These are phyloP conservation scores for Muschampia plurimacula DNA, from an alignment of 2,888 invertebrate genomes.

Conservation along the genomic window DNA sequence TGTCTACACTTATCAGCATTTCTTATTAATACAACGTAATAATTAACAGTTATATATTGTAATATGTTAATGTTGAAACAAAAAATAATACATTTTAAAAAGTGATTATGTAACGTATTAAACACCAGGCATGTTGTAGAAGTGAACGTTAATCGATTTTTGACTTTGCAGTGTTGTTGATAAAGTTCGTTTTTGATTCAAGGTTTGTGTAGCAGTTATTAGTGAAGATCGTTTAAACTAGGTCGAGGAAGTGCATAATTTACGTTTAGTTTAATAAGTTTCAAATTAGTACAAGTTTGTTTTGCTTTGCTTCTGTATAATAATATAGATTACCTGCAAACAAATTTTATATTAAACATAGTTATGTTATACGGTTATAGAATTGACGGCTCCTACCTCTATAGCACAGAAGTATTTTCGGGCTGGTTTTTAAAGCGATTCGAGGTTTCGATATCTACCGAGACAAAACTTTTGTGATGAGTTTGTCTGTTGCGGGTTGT, in stretches of 20 bases:
- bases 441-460: too few species aligned
- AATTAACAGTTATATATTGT: background rate
- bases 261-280: background rate
- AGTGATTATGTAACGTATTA: background rate
- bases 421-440: too few species aligned
- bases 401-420: too few species aligned
- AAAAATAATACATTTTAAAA: background rate
- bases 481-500: too few species aligned
- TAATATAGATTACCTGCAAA: background rate
- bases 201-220: background rate
- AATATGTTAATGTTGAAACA: background rate
- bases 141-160: background rate
- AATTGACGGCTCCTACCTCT: too few species aligned
- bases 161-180: background rate
- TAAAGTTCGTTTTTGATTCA: background rate
- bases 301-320: background rate
- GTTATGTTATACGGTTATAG: too few species aligned
- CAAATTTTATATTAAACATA: background rate
- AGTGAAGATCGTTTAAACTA: background rate
- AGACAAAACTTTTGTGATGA: too few species aligned
- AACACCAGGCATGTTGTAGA: background rate
- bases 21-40: background rate
- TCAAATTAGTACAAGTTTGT: background rate
- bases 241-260: conserved; percentile 7
- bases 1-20: background rate